These are phyloP conservation scores for Microcebus lehilahytsara DNA, from an alignment of 2,113 vertebrate genomes.

Conservation along the genomic window DNA sequence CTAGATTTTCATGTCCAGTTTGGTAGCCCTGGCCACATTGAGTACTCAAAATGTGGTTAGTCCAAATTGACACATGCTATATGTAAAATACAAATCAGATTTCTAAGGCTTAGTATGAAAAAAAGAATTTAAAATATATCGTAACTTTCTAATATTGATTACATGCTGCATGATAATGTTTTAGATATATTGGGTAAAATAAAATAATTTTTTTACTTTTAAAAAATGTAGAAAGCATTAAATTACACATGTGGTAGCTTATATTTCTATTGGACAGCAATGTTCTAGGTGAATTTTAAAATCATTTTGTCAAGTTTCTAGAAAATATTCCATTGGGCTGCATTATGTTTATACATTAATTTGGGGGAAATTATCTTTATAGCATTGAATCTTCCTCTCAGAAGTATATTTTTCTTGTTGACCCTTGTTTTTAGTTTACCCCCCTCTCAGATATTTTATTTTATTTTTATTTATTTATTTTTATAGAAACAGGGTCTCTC, in stretches of 20 bases:
- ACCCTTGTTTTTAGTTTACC: background rate
- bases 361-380: background rate
- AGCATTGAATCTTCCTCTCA: background rate
- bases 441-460: background rate
- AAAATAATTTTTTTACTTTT: background rate
- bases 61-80: background rate
- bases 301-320: constrained; percentile 17
- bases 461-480: too few species aligned
- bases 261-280: background rate
- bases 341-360: constrained; percentile 26
- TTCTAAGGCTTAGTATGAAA: background rate
- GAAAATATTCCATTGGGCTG: background rate
- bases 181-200: constrained; percentile 17
- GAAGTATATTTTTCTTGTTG: background rate
- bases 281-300: constrained; percentile 34
- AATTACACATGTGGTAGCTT: background rate
- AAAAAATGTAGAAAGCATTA: background rate
- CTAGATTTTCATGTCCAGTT: background rate
- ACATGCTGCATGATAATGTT: background rate
- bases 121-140: constrained; percentile 21
- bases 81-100: background rate
- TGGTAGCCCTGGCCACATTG: background rate
- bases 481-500: too few species aligned
- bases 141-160: background rate
- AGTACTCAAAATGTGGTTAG: background rate